Conservation (phyloP, 2,797 vertebrate genomes). For the Rhabdomys pumilio region DNA sequence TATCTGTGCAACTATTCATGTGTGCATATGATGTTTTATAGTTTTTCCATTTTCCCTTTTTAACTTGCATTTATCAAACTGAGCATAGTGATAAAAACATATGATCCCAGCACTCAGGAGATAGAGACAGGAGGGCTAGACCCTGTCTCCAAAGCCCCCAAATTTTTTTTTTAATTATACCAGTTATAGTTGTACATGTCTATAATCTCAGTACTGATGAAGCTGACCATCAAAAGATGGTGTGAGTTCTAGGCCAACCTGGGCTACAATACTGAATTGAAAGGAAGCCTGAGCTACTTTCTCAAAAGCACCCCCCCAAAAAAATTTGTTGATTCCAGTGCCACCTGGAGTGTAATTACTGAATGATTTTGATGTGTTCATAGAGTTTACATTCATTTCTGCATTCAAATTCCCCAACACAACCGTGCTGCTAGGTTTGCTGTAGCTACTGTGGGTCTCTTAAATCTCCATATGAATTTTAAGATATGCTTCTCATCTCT, state of each 20-base stretch:
- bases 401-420: background rate
- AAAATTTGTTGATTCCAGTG: conserved; percentile 3
- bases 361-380: background rate
- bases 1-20: conserved; percentile 2
- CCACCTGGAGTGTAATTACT: background rate
- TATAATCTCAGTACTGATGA: background rate
- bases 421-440: background rate
- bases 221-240: background rate
- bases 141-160: background rate
- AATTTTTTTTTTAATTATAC: background rate
- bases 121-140: background rate
- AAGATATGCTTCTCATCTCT: conserved; percentile 13
- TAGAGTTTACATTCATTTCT: background rate
- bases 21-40: background rate
- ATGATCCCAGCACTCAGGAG: background rate
- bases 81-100: background rate
- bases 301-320: background rate
- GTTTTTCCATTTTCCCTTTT: conserved; percentile 29
- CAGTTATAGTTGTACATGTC: background rate
- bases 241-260: background rate
- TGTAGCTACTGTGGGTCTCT: conserved; percentile 42
- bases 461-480: conserved; percentile 56
- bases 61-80: conserved; percentile 1
- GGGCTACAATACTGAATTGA: background rate
- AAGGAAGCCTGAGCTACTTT: background rate